Evolutionary conservation across 2,113 vertebrate species (phyloP).

Genomic region (Glaucidium brasilianum): DNA sequence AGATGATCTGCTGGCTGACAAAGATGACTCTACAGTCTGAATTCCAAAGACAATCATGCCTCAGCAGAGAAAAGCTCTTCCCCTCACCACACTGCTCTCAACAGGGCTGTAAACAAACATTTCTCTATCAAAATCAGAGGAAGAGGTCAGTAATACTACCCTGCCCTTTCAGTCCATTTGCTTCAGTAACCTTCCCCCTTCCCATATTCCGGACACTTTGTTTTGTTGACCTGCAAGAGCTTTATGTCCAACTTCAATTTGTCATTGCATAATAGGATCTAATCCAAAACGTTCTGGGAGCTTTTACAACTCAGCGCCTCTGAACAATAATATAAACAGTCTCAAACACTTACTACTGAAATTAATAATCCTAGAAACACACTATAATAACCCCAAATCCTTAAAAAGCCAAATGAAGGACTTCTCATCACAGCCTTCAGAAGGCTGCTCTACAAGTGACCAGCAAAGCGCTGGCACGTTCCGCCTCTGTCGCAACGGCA

Average conservation of each 20-base stretch:
- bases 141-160: neutral
- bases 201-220: neutral
- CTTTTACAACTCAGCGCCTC: slow-evolving; percentile 16
- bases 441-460: neutral
- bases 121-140: neutral
- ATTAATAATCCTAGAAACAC: neutral
- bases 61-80: neutral
- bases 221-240: neutral
- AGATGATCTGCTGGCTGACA: neutral
- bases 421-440: neutral
- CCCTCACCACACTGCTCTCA: neutral
- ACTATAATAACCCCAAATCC: neutral
- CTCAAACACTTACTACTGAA: neutral
- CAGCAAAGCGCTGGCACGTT: neutral
- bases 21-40: neutral
- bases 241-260: neutral
- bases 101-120: neutral
- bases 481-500: neutral
- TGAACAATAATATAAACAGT: neutral
- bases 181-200: neutral
- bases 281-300: neutral
- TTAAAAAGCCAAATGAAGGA: neutral
- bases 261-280: neutral
- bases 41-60: neutral
- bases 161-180: neutral